phyloP scores from a whole-genome alignment of 1,140 invertebrate species.

The Yoshiicerus persimilis region DNA sequence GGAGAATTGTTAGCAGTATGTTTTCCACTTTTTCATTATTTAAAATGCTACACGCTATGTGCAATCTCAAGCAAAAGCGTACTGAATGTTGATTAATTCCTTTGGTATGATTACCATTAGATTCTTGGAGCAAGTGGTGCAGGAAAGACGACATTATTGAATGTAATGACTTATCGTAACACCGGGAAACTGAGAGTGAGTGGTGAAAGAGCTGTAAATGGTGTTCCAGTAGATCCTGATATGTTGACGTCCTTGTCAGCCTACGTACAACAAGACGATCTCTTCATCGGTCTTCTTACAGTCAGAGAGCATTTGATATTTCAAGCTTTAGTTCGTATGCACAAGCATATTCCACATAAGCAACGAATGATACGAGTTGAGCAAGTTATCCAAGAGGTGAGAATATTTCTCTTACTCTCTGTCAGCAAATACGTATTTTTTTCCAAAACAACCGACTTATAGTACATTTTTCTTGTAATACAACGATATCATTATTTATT shows the following conservation, averaged over 20 bases:
- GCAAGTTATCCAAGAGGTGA: slow-evolving; percentile 83
- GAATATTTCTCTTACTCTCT: slow-evolving; percentile 46
- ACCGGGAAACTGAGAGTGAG: slow-evolving; percentile 68
- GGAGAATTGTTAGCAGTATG: slow-evolving; percentile 82
- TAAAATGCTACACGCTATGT: too few species aligned
- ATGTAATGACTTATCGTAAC: slow-evolving; percentile 79
- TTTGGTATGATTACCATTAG: not conserved
- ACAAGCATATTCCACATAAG: slow-evolving; percentile 70
- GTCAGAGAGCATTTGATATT: slow-evolving; percentile 80
- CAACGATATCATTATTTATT: not conserved
- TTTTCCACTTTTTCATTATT: not conserved
- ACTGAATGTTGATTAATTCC: too few species aligned
- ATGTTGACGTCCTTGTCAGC: slow-evolving; percentile 77
- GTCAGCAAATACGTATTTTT: not conserved
- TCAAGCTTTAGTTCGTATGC: slow-evolving; percentile 85
- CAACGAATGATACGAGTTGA: slow-evolving; percentile 81
- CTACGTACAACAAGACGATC: slow-evolving; percentile 88
- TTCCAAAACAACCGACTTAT: not conserved
- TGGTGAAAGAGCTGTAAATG: slow-evolving; percentile 73
- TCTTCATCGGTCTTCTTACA: slow-evolving; percentile 91
- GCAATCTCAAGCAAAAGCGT: too few species aligned
- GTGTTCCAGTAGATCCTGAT: slow-evolving; percentile 64
- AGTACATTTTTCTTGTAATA: not conserved
- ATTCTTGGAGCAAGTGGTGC: slow-evolving; percentile 82
- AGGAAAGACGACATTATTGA: slow-evolving; percentile 93